These are phyloP conservation scores for Ephydatia muelleri DNA, from an alignment of 37 sponge, comb jelly and placozoan species.

Conservation along the genomic window DNA sequence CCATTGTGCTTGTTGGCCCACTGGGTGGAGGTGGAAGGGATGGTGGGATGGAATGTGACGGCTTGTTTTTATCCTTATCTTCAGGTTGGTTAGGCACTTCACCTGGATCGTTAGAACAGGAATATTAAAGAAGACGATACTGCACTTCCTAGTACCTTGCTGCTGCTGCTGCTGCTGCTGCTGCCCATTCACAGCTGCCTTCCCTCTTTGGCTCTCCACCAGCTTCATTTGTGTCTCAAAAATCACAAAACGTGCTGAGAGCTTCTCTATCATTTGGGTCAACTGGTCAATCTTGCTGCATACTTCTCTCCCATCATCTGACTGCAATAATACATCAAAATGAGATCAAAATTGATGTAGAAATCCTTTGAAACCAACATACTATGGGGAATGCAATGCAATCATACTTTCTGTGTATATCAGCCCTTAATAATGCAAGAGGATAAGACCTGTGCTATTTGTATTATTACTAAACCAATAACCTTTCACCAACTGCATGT, in stretches of 20 bases:
- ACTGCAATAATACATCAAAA: neutral
- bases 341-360: neutral
- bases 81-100: no score
- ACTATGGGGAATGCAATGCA: neutral
- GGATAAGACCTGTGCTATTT: no score
- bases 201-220: conserved; percentile 6
- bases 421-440: no score
- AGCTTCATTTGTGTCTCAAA: conserved; percentile 73
- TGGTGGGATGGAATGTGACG: neutral
- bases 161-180: neutral
- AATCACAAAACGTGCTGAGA: conserved; percentile 69
- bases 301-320: neutral
- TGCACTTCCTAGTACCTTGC: neutral
- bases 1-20: no score
- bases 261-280: conserved; percentile 48
- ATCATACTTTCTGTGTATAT: no score
- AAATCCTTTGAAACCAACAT: neutral
- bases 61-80: neutral
- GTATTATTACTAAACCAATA: no score
- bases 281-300: conserved; percentile 41
- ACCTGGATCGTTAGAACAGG: no score
- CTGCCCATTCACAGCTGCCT: neutral
- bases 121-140: neutral
- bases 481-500: neutral
- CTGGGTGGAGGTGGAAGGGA: neutral